Evolutionary conservation across 1,140 invertebrate species (phyloP).

Genomic region (Sinella curviseta): DNA sequence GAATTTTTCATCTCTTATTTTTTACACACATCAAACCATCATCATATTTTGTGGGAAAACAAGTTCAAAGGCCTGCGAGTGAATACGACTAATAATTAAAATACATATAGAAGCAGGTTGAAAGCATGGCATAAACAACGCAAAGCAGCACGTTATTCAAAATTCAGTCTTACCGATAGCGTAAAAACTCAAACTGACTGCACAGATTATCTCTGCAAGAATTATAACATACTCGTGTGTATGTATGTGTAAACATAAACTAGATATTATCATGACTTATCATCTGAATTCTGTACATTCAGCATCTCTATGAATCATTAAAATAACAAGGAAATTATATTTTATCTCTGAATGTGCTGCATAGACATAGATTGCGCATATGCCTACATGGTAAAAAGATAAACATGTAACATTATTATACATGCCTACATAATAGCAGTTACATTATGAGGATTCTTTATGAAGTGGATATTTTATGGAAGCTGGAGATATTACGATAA

Average conservation of each 20-base stretch:
- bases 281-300: not conserved
- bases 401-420: no score
- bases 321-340: not conserved
- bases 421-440: not conserved
- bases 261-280: not conserved
- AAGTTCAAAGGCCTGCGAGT: conserved; percentile 2
- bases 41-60: conserved; percentile 5
- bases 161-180: no score
- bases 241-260: not conserved
- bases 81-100: not conserved
- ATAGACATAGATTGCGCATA: not conserved
- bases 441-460: not conserved
- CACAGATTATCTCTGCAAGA: no score
- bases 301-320: not conserved
- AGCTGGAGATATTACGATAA: not conserved
- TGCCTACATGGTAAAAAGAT: no score
- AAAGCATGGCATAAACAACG: not conserved
- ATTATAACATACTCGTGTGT: not conserved
- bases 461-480: not conserved
- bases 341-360: no score
- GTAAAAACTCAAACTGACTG: no score
- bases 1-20: not conserved
- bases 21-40: not conserved
- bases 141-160: not conserved
- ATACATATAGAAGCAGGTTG: not conserved